A percentile compares a stretch with the other conserved stretches of the same genome.
These are phyloP conservation scores for Moxostoma hubbsi DNA, from an alignment of 2,797 vertebrate genomes.

Conservation along the genomic window DNA sequence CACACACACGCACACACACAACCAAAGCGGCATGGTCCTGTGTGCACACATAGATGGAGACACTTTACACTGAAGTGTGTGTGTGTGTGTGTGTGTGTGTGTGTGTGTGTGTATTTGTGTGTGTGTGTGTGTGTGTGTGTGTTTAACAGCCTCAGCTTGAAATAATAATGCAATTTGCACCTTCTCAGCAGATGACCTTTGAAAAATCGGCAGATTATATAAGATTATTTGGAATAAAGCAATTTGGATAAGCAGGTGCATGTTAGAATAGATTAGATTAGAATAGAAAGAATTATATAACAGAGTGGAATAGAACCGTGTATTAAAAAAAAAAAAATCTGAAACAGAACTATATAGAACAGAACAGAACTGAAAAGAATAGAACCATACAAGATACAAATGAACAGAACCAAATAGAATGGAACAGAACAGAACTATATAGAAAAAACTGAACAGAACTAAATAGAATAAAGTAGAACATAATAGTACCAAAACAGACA, in stretches of 20 bases:
- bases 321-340: too few species aligned
- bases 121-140: not conserved
- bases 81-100: not conserved
- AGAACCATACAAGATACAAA: too few species aligned
- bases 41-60: constrained; percentile 9
- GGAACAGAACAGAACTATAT: too few species aligned
- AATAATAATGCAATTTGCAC: constrained; percentile 5
- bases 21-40: not conserved
- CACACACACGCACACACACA: constrained; percentile 35
- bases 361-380: too few species aligned
- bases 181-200: constrained; percentile 19
- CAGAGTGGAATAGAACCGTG: too few species aligned
- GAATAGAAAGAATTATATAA: not conserved
- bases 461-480: too few species aligned
- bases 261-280: not conserved
- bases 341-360: too few species aligned
- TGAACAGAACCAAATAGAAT: too few species aligned
- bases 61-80: not conserved
- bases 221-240: not conserved
- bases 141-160: constrained; percentile 12
- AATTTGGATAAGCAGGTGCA: not conserved
- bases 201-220: not conserved
- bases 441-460: too few species aligned
- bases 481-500: too few species aligned
- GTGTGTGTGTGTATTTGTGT: not conserved